Conservation (phyloP, 2,888 invertebrate genomes). For the Drosophila phalerata region DNA sequence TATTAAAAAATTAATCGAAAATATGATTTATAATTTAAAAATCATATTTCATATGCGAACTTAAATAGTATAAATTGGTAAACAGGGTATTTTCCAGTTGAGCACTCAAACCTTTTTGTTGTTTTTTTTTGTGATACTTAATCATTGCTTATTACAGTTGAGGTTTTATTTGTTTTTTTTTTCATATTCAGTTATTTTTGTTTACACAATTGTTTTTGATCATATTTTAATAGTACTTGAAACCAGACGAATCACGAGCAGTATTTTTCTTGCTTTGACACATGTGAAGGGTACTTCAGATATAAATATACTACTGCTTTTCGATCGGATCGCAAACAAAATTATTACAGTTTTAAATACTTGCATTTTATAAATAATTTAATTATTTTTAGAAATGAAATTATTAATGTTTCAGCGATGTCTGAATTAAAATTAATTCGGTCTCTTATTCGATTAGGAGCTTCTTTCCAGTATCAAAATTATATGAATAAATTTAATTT, state of each 20-base stretch:
- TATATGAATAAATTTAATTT: no score
- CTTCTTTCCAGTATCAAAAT: slow-evolving; percentile 1
- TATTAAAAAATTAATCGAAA: no score
- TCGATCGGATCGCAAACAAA: slow-evolving; percentile 12
- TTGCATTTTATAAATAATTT: neutral
- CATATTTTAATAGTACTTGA: slow-evolving; percentile 61
- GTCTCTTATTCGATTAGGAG: neutral
- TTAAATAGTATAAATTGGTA: neutral
- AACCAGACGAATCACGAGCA: slow-evolving; percentile 55
- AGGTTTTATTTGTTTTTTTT: slow-evolving; percentile 33
- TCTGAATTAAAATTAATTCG: neutral
- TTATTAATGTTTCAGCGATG: neutral
- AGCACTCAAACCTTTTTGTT: neutral
- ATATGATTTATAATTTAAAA: no score
- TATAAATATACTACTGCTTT: slow-evolving; percentile 13
- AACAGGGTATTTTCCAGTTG: slow-evolving; percentile 11
- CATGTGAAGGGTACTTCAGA: slow-evolving; percentile 51
- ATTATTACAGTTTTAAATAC: slow-evolving; percentile 7
- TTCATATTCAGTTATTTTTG: slow-evolving; percentile 22
- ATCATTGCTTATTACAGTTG: slow-evolving; percentile 27
- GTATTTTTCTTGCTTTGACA: slow-evolving; percentile 45
- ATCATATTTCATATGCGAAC: no score
- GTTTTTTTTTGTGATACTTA: slow-evolving; percentile 13
- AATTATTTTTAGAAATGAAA: neutral
- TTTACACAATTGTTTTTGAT: slow-evolving; percentile 54